Evolutionary conservation across 2,888 invertebrate species (phyloP).

Genomic region (Noctua pronuba): DNA sequence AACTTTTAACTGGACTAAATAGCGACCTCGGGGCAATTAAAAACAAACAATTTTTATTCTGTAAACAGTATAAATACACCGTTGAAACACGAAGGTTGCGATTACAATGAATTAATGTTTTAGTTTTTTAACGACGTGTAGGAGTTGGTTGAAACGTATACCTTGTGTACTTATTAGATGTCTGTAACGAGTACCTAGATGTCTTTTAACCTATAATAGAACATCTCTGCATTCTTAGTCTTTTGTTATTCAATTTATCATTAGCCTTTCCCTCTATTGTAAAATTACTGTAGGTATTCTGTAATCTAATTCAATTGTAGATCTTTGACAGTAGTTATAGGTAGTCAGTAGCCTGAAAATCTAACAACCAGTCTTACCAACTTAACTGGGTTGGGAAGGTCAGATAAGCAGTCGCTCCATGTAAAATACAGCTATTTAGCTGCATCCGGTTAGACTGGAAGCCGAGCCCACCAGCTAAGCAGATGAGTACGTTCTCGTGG

Average conservation of each 20-base stretch:
- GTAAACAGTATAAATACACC: conserved; percentile 19
- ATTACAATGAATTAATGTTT: conserved; percentile 1
- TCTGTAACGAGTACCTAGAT: neutral
- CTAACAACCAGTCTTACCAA: too few species aligned
- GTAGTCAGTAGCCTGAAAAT: too few species aligned
- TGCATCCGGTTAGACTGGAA: too few species aligned
- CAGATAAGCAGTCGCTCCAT: too few species aligned
- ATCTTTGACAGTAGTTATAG: too few species aligned
- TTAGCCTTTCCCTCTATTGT: neutral
- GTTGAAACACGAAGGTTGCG: conserved; percentile 15
- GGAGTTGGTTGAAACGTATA: neutral
- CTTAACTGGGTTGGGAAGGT: too few species aligned
- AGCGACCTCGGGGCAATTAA: conserved; percentile 35
- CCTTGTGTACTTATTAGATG: neutral
- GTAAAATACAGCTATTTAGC: too few species aligned
- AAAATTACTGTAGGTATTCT: neutral
- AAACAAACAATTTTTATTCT: conserved; percentile 28
- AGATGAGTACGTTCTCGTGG: neutral
- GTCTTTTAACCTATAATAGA: neutral
- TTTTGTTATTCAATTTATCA: neutral
- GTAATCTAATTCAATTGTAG: neutral
- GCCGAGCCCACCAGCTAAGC: neutral
- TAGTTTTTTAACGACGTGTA: neutral
- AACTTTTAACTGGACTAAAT: conserved; percentile 44
- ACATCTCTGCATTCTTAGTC: neutral